Conservation (phyloP, 2,797 vertebrate genomes). For the Tangara arthus region DNA sequence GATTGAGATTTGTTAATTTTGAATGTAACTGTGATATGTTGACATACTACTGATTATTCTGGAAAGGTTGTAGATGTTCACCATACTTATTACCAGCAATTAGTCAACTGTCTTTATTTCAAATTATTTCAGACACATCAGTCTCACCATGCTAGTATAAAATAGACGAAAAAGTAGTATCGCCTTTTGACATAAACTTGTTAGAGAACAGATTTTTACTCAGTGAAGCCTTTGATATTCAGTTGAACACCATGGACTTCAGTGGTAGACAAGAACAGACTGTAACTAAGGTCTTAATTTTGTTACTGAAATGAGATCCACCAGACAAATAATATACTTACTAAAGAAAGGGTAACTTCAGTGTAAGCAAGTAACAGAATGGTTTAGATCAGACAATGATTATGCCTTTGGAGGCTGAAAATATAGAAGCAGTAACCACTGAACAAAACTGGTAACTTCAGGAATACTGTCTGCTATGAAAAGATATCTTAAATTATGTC, state of each 20-base stretch:
- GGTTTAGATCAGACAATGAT: background rate
- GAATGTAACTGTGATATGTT: background rate
- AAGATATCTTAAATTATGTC: background rate
- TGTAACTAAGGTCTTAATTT: background rate
- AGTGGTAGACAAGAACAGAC: background rate
- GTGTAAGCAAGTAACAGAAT: background rate
- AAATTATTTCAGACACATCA: background rate
- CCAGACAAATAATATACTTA: background rate
- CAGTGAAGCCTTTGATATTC: background rate
- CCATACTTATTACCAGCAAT: background rate
- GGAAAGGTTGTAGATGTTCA: background rate
- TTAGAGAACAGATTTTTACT: background rate
- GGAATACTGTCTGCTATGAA: background rate
- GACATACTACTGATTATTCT: background rate
- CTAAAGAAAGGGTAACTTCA: background rate
- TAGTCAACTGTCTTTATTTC: background rate
- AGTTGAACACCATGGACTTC: background rate
- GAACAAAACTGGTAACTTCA: background rate
- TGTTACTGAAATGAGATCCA: background rate
- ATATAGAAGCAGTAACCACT: background rate
- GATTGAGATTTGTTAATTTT: background rate
- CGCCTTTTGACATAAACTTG: background rate
- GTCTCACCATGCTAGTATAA: background rate
- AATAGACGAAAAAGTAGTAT: background rate
- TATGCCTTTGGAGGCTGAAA: background rate